Conservation (phyloP, 2,797 vertebrate species). For the Pantherophis vulpinus region DNA sequence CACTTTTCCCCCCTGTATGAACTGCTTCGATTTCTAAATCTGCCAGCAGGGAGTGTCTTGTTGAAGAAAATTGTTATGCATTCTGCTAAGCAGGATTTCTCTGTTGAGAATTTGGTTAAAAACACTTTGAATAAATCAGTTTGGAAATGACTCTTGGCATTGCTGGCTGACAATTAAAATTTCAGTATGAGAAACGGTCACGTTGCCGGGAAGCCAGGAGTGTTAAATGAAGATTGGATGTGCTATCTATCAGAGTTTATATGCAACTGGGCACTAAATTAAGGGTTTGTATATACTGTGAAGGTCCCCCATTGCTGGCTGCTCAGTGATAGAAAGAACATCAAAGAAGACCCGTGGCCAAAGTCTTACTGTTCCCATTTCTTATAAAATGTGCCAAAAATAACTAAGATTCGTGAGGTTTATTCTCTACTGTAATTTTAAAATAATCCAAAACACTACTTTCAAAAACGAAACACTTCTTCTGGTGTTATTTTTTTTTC, state of each 20-base stretch:
- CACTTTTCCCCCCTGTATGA: not conserved
- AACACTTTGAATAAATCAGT: not conserved
- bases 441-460: not conserved
- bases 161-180: slow-evolving; percentile 15
- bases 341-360: not conserved
- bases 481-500: not conserved
- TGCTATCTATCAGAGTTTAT: not conserved
- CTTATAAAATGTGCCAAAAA: not conserved
- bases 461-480: not conserved
- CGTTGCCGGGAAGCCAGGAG: not conserved
- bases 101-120: not conserved
- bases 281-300: not conserved
- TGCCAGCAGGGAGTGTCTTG: not conserved
- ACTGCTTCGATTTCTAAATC: not conserved
- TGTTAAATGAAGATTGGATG: not conserved
- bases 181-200: not conserved
- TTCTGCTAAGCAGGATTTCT: not conserved
- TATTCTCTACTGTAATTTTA: not conserved
- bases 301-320: not conserved
- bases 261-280: not conserved
- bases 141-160: not conserved
- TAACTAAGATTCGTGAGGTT: not conserved
- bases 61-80: not conserved
- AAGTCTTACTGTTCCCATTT: not conserved
- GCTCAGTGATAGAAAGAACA: not conserved